These are phyloP conservation scores for Taphrorychus bicolor DNA, from an alignment of 2,888 invertebrate genomes.

Conservation along the genomic window DNA sequence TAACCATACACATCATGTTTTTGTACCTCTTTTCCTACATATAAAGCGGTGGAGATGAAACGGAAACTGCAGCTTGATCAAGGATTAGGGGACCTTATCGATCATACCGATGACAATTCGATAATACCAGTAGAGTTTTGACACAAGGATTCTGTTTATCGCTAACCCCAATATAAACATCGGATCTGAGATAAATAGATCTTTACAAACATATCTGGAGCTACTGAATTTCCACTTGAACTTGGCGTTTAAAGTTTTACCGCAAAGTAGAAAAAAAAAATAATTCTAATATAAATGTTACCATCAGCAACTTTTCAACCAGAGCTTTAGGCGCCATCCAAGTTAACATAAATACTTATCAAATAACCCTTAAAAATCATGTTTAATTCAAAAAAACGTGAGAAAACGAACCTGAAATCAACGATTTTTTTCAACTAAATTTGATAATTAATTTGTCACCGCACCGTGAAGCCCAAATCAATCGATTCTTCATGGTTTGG, in stretches of 20 bases:
- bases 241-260: too few species aligned
- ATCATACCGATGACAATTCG: background rate
- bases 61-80: background rate
- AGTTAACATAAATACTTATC: too few species aligned
- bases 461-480: conserved; percentile 26
- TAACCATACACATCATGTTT: too few species aligned
- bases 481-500: conserved; percentile 22
- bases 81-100: background rate
- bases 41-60: background rate
- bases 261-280: too few species aligned
- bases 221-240: background rate
- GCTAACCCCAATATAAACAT: background rate
- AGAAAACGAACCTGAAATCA: background rate
- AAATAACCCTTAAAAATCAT: too few species aligned
- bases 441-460: conserved; percentile 32
- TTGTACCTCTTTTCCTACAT: background rate
- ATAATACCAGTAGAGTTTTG: background rate
- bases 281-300: too few species aligned
- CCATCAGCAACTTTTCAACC: too few species aligned
- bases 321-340: too few species aligned
- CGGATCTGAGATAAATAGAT: background rate
- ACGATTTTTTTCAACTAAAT: background rate
- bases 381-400: background rate
- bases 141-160: background rate
- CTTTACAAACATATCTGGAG: background rate